phyloP scores from a whole-genome alignment of 2,888 invertebrate genomes.

The Cyclophora punctaria region DNA sequence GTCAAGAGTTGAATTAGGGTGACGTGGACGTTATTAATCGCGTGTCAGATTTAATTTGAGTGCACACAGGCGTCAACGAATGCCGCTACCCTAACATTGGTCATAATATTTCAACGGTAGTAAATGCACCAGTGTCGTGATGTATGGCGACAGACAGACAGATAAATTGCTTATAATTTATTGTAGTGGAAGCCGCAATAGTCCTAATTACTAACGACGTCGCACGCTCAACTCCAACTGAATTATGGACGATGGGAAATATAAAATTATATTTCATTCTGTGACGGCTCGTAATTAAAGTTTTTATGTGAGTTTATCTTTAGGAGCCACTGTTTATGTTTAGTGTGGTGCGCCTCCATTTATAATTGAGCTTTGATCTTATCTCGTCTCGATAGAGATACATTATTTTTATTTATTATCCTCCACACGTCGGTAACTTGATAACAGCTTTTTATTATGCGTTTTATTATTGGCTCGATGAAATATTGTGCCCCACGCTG shows the following conservation, averaged over 20 bases:
- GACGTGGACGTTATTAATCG: slow-evolving; percentile 2
- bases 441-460: not conserved
- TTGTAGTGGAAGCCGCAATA: slow-evolving; percentile 55
- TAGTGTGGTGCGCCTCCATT: slow-evolving; percentile 1
- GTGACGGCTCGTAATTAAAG: slow-evolving; percentile 6
- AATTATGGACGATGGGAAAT: slow-evolving; percentile 33
- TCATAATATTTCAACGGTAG: slow-evolving; percentile 66
- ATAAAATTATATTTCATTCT: slow-evolving; percentile 24
- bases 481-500: too few relatives aligned
- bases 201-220: slow-evolving; percentile 56
- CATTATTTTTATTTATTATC: too few relatives aligned
- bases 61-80: slow-evolving; percentile 37
- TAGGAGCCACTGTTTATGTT: not conserved
- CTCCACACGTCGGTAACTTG: too few relatives aligned
- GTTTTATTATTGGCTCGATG: too few relatives aligned
- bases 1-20: slow-evolving; percentile 1
- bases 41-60: slow-evolving; percentile 11
- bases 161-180: slow-evolving; percentile 74
- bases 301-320: slow-evolving; percentile 1
- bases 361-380: not conserved
- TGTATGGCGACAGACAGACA: slow-evolving; percentile 69
- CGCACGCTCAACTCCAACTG: slow-evolving; percentile 38
- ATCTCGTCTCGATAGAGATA: not conserved
- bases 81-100: slow-evolving; percentile 37
- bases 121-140: slow-evolving; percentile 54